Conservation (phyloP, 92 coral and sea anemone genomes). For the Zoanthus solanderi region DNA sequence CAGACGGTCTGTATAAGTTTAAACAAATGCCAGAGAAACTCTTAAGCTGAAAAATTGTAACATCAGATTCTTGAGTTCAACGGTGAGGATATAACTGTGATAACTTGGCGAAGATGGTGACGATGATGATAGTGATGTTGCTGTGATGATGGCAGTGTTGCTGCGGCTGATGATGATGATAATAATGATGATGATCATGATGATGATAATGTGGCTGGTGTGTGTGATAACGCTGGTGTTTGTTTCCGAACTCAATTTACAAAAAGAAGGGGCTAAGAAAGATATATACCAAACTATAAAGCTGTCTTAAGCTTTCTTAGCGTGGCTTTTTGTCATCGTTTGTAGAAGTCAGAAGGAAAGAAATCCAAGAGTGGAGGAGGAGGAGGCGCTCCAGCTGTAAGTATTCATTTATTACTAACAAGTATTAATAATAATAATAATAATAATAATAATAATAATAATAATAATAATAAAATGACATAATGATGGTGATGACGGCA, state of each 20-base stretch:
- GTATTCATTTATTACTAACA: no score
- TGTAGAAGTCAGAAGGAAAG: constrained; percentile 10
- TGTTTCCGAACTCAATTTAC: no score
- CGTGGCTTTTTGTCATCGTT: neutral
- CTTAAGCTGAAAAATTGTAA: no score
- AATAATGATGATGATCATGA: neutral
- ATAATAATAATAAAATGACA: neutral
- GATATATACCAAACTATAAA: neutral
- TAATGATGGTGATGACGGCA: no score
- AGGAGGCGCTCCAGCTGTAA: constrained; percentile 32
- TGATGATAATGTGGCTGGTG: neutral
- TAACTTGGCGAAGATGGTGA: neutral
- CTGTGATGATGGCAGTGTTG: neutral
- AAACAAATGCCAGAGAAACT: no score
- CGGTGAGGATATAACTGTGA: neutral
- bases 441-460: neutral
- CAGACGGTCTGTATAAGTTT: no score
- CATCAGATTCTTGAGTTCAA: neutral
- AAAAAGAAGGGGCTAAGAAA: no score
- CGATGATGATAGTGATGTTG: neutral
- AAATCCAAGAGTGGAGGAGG: constrained; percentile 27
- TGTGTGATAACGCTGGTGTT: neutral
- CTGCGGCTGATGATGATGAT: neutral
- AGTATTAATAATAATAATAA: neutral
- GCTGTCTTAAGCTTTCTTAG: neutral